These are phyloP conservation scores for Myotis myotis DNA, from an alignment of 2,797 vertebrate genomes.

Conservation along the genomic window DNA sequence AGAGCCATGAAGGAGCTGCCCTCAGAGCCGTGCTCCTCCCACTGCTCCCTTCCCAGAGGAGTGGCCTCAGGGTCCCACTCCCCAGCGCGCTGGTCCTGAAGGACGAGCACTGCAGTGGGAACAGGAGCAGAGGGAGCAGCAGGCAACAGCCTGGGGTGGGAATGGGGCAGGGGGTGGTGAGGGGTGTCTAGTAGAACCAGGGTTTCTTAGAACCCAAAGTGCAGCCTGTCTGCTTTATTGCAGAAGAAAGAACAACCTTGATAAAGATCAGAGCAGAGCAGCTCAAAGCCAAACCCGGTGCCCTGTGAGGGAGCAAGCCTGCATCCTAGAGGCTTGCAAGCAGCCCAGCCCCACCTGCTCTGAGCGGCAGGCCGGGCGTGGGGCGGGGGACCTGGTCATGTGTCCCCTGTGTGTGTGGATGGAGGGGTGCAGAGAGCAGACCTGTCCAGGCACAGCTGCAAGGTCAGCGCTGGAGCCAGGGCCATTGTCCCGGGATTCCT, in stretches of 20 bases:
- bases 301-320: neutral
- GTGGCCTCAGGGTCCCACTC: neutral
- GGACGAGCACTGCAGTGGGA: no score
- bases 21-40: neutral
- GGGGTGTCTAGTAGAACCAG: neutral
- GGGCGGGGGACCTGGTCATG: neutral
- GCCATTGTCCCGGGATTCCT: slow-evolving; percentile 47
- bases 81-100: neutral
- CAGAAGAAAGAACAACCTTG: neutral
- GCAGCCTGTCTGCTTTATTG: neutral
- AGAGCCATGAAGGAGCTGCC: neutral
- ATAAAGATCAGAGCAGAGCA: neutral
- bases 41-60: neutral
- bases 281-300: neutral
- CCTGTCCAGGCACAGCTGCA: neutral
- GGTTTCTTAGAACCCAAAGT: neutral
- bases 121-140: neutral
- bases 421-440: neutral
- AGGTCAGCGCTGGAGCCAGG: slow-evolving; percentile 35
- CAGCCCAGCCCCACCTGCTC: neutral
- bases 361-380: neutral
- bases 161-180: no score
- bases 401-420: neutral
- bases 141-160: neutral
- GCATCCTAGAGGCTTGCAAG: neutral